Conservation (phyloP, 2,113 vertebrate genomes). For the Nymphicus hollandicus region DNA sequence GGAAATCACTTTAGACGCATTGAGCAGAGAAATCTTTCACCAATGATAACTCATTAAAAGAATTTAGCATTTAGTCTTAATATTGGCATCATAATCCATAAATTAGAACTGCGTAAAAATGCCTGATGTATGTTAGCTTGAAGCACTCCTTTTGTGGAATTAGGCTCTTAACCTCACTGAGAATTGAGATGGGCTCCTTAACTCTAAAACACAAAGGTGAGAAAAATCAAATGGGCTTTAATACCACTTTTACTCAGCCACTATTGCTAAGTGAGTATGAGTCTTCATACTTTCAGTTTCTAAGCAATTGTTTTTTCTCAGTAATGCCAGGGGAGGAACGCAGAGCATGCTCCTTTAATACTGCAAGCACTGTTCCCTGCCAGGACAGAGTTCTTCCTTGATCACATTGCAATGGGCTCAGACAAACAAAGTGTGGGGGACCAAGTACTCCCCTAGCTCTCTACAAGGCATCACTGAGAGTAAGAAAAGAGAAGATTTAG, state of each 20-base stretch:
- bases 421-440: neutral
- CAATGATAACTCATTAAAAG: neutral
- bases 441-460: neutral
- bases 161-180: neutral
- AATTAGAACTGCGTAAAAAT: neutral
- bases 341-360: neutral
- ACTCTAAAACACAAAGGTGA: neutral
- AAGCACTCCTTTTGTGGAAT: neutral
- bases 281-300: neutral
- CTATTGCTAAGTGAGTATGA: neutral
- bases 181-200: neutral
- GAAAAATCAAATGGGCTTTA: neutral
- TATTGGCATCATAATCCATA: neutral
- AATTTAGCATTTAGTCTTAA: neutral
- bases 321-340: neutral
- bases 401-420: neutral
- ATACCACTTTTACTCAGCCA: neutral
- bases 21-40: neutral
- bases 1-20: neutral
- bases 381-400: neutral
- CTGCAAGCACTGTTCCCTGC: neutral
- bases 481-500: neutral
- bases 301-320: neutral
- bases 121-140: neutral
- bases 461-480: neutral